These are phyloP conservation scores for Girardinichthys multiradiatus DNA, from an alignment of 2,113 vertebrate species.

Conservation along the genomic window DNA sequence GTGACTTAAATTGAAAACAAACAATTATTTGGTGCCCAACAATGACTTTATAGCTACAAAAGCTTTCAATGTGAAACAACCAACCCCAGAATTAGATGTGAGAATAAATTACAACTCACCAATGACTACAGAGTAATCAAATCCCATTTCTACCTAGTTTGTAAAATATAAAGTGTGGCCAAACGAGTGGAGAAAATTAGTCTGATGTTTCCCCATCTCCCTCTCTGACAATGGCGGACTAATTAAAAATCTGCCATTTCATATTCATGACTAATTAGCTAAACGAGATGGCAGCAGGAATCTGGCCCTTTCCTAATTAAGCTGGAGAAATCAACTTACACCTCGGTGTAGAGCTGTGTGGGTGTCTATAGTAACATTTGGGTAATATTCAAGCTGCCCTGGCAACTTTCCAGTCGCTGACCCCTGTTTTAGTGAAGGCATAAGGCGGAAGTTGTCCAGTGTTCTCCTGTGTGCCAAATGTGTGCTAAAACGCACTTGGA, in stretches of 20 bases:
- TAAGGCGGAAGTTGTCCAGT: conserved; percentile 30
- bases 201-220: conserved; percentile 27
- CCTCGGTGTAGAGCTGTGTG: conserved; percentile 32
- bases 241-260: conserved; percentile 75
- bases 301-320: conserved; percentile 72
- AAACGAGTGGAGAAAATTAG: conserved; percentile 47
- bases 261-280: conserved; percentile 75
- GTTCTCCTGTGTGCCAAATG: conserved; percentile 1
- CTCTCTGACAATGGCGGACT: conserved; percentile 59
- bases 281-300: conserved; percentile 68
- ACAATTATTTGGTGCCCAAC: neutral
- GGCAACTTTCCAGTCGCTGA: conserved; percentile 41
- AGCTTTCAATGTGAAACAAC: neutral
- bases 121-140: conserved; percentile 27
- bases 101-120: conserved; percentile 2
- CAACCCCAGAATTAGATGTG: neutral
- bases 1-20: neutral
- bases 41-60: too few relatives aligned
- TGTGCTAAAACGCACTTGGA: conserved; percentile 1
- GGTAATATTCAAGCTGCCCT: conserved; percentile 21
- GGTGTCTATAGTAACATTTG: neutral
- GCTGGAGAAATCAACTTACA: conserved; percentile 58
- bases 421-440: conserved; percentile 18
- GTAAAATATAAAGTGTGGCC: conserved; percentile 39
- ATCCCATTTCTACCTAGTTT: conserved; percentile 24